phyloP scores from a whole-genome alignment of 2,888 invertebrate genomes.

The Agrochola macilenta region DNA sequence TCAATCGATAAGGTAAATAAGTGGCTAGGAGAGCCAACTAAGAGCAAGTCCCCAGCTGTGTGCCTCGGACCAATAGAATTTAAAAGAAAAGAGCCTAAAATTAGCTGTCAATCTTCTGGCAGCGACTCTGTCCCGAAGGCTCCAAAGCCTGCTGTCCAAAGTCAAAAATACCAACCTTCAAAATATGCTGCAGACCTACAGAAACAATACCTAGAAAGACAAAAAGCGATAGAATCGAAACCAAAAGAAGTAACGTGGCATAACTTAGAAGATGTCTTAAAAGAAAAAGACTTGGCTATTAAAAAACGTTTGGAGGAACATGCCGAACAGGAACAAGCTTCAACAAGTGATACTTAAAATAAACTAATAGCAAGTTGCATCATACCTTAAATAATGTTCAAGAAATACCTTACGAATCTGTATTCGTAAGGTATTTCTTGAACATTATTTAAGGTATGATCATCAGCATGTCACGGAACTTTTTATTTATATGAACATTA shows the following conservation, averaged over 20 bases:
- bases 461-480: background rate
- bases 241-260: slow-evolving; percentile 62
- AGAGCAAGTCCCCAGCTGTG: slow-evolving; percentile 48
- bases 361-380: slow-evolving; percentile 21
- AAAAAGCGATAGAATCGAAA: slow-evolving; percentile 33
- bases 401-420: background rate
- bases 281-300: slow-evolving; percentile 65
- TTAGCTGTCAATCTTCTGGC: slow-evolving; percentile 26
- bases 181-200: slow-evolving; percentile 70
- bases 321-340: background rate
- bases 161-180: slow-evolving; percentile 67
- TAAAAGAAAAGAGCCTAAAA: slow-evolving; percentile 68
- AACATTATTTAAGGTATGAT: too few relatives aligned
- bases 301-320: slow-evolving; percentile 27
- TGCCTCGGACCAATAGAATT: slow-evolving; percentile 67
- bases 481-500: background rate
- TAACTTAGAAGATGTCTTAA: slow-evolving; percentile 64
- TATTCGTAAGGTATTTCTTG: too few relatives aligned
- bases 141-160: slow-evolving; percentile 21
- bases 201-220: slow-evolving; percentile 65
- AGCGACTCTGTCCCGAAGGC: slow-evolving; percentile 36
- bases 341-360: slow-evolving; percentile 13
- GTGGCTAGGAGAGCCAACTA: slow-evolving; percentile 68
- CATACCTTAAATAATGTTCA: background rate
- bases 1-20: slow-evolving; percentile 74